phyloP scores from a whole-genome alignment of 2,888 invertebrate species.

The Eupithecia dodoneata region DNA sequence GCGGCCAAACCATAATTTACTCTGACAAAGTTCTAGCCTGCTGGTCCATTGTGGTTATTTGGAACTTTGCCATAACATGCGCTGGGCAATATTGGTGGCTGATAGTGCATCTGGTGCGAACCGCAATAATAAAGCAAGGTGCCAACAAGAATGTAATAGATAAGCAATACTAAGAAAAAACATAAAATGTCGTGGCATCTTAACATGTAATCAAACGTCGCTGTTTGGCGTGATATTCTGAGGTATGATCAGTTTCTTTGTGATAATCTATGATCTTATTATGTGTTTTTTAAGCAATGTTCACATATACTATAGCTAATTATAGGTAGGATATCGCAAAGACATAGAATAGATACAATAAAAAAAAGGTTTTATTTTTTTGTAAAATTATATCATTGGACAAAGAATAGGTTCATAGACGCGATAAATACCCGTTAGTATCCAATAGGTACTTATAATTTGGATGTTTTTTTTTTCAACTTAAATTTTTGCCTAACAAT shows the following conservation, averaged over 20 bases:
- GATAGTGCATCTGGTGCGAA: conserved; percentile 49
- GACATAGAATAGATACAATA: not conserved
- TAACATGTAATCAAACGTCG: too few species aligned
- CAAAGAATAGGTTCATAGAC: too few species aligned
- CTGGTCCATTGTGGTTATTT: conserved; percentile 61
- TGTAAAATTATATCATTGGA: too few species aligned
- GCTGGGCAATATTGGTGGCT: conserved; percentile 51
- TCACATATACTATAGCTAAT: too few species aligned
- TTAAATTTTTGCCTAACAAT: not conserved
- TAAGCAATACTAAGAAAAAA: not conserved
- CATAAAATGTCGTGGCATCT: too few species aligned
- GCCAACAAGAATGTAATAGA: not conserved
- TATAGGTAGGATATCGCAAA: not conserved
- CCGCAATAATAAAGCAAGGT: conserved; percentile 23
- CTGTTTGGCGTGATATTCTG: too few species aligned
- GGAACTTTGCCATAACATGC: conserved; percentile 71
- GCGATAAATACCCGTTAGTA: too few species aligned
- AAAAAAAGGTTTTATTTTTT: too few species aligned
- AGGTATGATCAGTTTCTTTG: too few species aligned
- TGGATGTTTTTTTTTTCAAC: not conserved
- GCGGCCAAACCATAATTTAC: conserved; percentile 65
- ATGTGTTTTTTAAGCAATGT: too few species aligned
- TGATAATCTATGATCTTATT: too few species aligned
- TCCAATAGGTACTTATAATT: too few species aligned
- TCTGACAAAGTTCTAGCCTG: conserved; percentile 59